Evolutionary conservation across 2,888 invertebrate genomes (phyloP).

Genomic region (Bruchidius siliquastri): DNA sequence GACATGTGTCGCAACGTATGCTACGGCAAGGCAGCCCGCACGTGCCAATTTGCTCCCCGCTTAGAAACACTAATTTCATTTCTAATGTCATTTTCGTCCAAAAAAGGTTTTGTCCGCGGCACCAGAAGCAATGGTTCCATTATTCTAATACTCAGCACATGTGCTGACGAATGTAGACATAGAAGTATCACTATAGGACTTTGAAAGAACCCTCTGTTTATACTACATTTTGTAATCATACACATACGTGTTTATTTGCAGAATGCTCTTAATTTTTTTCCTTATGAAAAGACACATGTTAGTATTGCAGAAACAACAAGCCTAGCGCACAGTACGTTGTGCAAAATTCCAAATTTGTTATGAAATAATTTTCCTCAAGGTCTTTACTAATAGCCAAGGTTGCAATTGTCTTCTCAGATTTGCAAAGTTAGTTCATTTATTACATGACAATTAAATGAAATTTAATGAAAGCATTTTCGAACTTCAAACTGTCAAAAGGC

Average conservation of each 20-base stretch:
- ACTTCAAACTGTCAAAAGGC: too few species aligned
- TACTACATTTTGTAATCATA: not conserved
- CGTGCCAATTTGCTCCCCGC: not conserved
- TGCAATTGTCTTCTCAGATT: too few species aligned
- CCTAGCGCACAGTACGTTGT: too few species aligned
- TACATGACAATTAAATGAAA: too few species aligned
- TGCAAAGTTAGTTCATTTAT: too few species aligned
- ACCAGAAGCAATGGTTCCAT: not conserved
- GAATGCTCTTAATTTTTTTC: not conserved
- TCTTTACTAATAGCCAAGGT: too few species aligned
- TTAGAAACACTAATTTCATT: not conserved
- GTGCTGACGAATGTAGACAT: too few species aligned
- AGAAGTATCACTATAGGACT: too few species aligned
- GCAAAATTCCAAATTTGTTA: too few species aligned
- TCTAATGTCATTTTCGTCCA: not conserved
- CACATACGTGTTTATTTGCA: not conserved
- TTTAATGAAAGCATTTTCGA: too few species aligned
- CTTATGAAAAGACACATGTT: not conserved
- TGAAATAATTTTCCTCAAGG: too few species aligned
- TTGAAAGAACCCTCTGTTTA: not conserved
- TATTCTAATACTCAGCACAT: too few species aligned
- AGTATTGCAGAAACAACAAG: conserved; percentile 4
- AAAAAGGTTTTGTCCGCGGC: not conserved
- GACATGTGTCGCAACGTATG: not conserved
- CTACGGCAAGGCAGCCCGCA: not conserved